Percentiles rank a stretch among this genome's conserved stretches.
Evolutionary conservation across 2,797 vertebrate genomes (phyloP).

Genomic region (Oophaga sylvatica): DNA sequence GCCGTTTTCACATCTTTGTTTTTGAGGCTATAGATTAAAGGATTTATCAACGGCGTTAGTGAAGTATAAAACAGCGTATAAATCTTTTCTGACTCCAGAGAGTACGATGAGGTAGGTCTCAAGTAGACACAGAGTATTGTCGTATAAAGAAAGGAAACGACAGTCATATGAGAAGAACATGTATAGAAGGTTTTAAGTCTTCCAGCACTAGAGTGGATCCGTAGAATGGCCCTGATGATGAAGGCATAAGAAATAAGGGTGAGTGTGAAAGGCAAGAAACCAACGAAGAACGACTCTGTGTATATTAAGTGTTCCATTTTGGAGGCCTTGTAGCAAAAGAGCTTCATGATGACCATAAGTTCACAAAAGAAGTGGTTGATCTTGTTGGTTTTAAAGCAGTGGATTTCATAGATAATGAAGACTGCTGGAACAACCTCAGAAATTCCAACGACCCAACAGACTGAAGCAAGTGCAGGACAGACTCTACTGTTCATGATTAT

Average conservation of each 20-base stretch:
- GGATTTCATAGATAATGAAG: conserved; percentile 23
- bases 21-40: conserved; percentile 49
- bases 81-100: conserved; percentile 37
- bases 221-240: conserved; percentile 28
- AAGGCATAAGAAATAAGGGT: conserved; percentile 36
- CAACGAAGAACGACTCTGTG: conserved; percentile 26
- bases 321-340: conserved; percentile 29
- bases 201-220: conserved; percentile 15
- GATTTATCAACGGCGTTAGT: conserved; percentile 46
- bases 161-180: conserved; percentile 54
- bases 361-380: conserved; percentile 53
- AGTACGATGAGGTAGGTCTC: conserved; percentile 18
- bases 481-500: conserved; percentile 37
- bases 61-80: conserved; percentile 37
- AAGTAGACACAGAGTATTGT: conserved; percentile 34
- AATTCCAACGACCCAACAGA: conserved; percentile 32
- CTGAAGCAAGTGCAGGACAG: neutral
- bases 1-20: conserved; percentile 51
- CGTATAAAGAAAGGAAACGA: conserved; percentile 38
- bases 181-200: conserved; percentile 53
- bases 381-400: conserved; percentile 33
- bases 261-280: conserved; percentile 29
- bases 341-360: conserved; percentile 52
- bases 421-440: neutral
- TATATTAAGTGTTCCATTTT: conserved; percentile 40